Conservation (phyloP, 2,113 vertebrate genomes). For the Xiphias gladius region DNA sequence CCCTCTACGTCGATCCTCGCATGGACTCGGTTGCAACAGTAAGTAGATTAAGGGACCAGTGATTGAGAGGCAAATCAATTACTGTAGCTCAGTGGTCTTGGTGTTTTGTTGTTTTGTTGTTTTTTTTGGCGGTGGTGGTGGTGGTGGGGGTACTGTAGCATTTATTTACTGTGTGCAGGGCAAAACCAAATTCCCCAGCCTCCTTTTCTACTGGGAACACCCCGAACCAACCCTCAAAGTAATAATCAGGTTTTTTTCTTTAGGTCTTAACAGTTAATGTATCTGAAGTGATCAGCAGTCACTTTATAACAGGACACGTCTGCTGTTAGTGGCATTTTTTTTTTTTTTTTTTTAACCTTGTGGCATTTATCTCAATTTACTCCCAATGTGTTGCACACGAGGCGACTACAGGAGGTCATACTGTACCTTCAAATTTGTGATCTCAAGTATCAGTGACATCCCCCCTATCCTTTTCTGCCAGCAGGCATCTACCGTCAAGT, state of each 20-base stretch:
- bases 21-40: constrained; percentile 70
- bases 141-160: constrained; percentile 37
- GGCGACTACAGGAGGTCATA: not conserved
- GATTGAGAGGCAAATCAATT: constrained; percentile 80
- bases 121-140: not conserved
- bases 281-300: not conserved
- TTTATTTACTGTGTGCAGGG: constrained; percentile 37
- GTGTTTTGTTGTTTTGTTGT: constrained; percentile 19
- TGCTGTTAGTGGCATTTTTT: not conserved
- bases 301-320: not conserved
- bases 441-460: not conserved
- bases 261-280: not conserved
- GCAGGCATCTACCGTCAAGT: not conserved
- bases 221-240: constrained; percentile 20
- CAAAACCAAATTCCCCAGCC: constrained; percentile 32
- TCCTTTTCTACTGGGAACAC: constrained; percentile 28
- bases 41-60: constrained; percentile 74
- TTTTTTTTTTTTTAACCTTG: too few relatives aligned
- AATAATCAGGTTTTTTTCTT: not conserved
- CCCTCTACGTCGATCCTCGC: constrained; percentile 53
- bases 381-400: not conserved
- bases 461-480: not conserved
- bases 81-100: constrained; percentile 66
- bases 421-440: not conserved
- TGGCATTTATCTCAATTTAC: not conserved